phyloP scores from a whole-genome alignment of 2,888 invertebrate genomes.

The Scaptomyza caliginosa region DNA sequence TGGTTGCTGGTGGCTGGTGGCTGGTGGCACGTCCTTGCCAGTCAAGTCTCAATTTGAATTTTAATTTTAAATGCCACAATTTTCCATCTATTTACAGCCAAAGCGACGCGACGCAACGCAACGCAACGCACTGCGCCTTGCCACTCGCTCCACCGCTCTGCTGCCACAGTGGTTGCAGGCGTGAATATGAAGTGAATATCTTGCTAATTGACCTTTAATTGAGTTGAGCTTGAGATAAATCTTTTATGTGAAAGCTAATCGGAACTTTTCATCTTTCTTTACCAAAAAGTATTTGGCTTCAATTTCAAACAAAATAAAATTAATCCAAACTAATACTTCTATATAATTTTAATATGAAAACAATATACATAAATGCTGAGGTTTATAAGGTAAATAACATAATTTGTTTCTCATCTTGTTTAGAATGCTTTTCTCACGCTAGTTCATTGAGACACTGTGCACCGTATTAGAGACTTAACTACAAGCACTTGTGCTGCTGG shows the following conservation, averaged over 20 bases:
- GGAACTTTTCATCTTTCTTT: too few species aligned
- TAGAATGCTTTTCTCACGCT: not conserved
- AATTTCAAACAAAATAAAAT: too few species aligned
- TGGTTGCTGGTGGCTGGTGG: constrained; percentile 28
- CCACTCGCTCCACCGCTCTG: not conserved
- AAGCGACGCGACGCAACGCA: constrained; percentile 7
- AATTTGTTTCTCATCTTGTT: too few species aligned
- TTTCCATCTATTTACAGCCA: constrained; percentile 69
- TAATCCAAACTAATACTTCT: too few species aligned
- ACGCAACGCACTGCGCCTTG: not conserved
- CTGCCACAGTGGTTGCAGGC: constrained; percentile 28
- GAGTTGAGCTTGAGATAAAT: not conserved
- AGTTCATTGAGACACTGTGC: constrained; percentile 31
- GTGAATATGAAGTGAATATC: not conserved
- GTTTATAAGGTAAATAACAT: too few species aligned
- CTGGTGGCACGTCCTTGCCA: constrained; percentile 74
- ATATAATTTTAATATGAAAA: too few species aligned
- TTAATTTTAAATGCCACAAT: constrained; percentile 80
- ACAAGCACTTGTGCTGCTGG: constrained; percentile 23
- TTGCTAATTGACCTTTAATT: constrained; percentile 23
- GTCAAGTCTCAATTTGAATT: constrained; percentile 79
- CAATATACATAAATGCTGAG: too few species aligned
- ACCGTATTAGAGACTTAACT: constrained; percentile 43
- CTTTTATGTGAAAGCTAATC: too few species aligned
- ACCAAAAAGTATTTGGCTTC: too few species aligned